phyloP scores from a whole-genome alignment of 2,113 vertebrate genomes.

The Pleuronectes platessa region DNA sequence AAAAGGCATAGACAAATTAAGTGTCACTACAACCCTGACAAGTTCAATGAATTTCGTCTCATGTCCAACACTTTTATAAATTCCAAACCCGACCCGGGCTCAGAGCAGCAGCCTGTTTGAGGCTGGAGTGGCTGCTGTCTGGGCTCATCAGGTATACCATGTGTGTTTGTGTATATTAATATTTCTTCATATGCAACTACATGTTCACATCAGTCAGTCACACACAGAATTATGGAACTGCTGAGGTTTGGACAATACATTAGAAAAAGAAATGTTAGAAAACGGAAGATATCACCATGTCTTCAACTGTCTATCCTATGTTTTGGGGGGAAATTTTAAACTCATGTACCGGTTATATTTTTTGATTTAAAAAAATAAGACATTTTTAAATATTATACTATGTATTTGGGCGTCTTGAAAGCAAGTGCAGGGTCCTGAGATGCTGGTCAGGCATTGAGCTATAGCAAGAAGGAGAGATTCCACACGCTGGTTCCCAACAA shows the following conservation, averaged over 20 bases:
- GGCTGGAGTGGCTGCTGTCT: conserved; percentile 23
- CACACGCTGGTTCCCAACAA: conserved; percentile 36
- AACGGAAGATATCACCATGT: conserved; percentile 15
- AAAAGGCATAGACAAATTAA: conserved; percentile 4
- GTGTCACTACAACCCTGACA: conserved; percentile 36
- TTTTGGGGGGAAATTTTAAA: conserved; percentile 28
- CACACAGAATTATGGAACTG: conserved; percentile 13
- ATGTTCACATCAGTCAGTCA: conserved; percentile 41
- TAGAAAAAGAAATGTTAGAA: not conserved
- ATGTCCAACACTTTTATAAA: conserved; percentile 39
- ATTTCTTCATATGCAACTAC: conserved; percentile 64
- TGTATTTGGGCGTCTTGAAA: conserved; percentile 20
- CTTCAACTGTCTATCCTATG: conserved; percentile 29
- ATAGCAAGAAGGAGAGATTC: conserved; percentile 29
- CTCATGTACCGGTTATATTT: conserved; percentile 17
- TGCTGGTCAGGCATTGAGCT: conserved; percentile 22
- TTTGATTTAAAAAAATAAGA: conserved; percentile 41
- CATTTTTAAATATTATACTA: conserved; percentile 23
- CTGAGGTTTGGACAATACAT: conserved; percentile 1
- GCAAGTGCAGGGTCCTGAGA: conserved; percentile 2
- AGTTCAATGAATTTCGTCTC: conserved; percentile 39
- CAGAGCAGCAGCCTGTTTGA: conserved; percentile 30
- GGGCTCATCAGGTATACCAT: conserved; percentile 53
- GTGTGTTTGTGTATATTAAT: conserved; percentile 40
- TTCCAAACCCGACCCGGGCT: conserved; percentile 44